Conservation (phyloP, 2,888 invertebrate genomes). For the Oxycera nigricornis region DNA sequence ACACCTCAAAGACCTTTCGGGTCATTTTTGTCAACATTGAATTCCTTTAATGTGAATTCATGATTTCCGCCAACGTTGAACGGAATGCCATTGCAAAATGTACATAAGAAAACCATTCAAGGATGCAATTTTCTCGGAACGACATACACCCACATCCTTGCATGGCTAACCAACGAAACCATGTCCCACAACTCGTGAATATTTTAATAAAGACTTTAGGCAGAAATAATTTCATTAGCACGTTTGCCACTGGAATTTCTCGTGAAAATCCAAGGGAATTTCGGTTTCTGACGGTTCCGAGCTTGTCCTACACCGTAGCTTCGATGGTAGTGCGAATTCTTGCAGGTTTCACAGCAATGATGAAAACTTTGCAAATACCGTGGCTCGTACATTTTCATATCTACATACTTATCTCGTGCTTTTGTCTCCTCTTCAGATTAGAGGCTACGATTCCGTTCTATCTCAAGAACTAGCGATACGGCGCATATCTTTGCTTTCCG, state of each 20-base stretch:
- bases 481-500: constrained; percentile 15
- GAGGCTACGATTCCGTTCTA: neutral
- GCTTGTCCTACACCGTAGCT: neutral
- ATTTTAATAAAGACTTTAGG: constrained; percentile 41
- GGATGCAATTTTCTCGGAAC: constrained; percentile 1
- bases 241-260: constrained; percentile 41
- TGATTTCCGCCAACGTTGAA: neutral
- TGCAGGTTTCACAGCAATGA: constrained; percentile 26
- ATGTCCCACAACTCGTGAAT: constrained; percentile 37
- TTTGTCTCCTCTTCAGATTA: constrained; percentile 4
- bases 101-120: neutral
- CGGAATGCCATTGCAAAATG: neutral
- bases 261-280: constrained; percentile 32
- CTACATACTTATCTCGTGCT: neutral
- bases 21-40: neutral
- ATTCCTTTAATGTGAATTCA: neutral
- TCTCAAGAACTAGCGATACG: constrained; percentile 15
- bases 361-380: constrained; percentile 28
- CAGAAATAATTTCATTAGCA: constrained; percentile 42
- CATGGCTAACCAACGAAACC: neutral
- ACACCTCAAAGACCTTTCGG: neutral
- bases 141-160: neutral
- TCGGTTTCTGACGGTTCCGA: neutral
- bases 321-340: constrained; percentile 2
- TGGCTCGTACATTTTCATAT: constrained; percentile 15